Conservation (phyloP, 1,140 invertebrate species). For the Ylistrum balloti region DNA sequence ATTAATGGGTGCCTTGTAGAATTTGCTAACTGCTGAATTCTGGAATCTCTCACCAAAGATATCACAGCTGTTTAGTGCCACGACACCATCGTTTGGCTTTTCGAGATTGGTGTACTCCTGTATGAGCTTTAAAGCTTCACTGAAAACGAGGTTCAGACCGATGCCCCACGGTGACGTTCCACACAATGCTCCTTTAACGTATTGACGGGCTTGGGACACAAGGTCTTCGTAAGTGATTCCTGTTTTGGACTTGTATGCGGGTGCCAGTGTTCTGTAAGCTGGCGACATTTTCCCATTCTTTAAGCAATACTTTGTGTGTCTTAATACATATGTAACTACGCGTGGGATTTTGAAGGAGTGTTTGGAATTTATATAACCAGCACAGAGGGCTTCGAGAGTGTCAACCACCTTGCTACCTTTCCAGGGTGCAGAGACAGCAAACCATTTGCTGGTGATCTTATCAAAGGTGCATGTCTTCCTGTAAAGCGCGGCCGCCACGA, state of each 20-base stretch:
- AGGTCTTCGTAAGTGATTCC: not conserved
- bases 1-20: not conserved
- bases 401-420: not conserved
- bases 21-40: not conserved
- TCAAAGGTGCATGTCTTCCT: not conserved
- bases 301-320: not conserved
- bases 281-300: not conserved
- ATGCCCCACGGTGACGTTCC: not conserved
- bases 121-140: not conserved
- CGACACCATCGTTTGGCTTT: not conserved
- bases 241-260: not conserved
- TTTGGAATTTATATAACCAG: not conserved
- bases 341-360: not conserved
- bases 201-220: not conserved
- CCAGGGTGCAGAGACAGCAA: not conserved
- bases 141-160: not conserved
- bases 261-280: not conserved
- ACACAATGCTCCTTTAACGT: not conserved
- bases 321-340: not conserved
- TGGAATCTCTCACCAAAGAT: not conserved
- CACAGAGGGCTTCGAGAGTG: not conserved
- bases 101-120: not conserved
- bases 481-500: not conserved
- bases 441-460: not conserved
- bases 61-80: slow-evolving; percentile 10